Evolutionary conservation across 2,113 vertebrate species (phyloP), one percentile per base, ranked within the genome.

Genomic region (Triplophysa dalaica): DNA sequence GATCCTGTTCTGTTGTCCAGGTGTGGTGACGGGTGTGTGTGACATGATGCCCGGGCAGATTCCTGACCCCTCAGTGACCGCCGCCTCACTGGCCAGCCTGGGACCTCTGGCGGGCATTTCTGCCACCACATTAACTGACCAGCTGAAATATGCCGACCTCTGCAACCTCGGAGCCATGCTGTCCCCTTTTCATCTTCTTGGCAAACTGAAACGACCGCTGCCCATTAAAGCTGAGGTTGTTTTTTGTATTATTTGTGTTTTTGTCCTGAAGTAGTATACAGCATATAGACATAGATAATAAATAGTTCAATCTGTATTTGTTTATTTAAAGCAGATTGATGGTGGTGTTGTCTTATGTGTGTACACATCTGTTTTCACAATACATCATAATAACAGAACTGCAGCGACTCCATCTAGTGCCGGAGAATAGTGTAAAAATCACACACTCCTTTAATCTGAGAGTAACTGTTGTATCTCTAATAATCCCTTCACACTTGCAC

Each of bases 11-110:
- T 80, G n/a, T 70, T 19, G 80, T 83, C 78, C 81, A 93, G 93
- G 90, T 91, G 90, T 86, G 91, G 90, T 91, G 84, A 84, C 87
- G 84, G 81, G 89, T 70, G 84, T 88, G 88, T 81, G 90, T 95
- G 94, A 94, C 93, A 92, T 95, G 94, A 98, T 98, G 97, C 97
- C 97, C 88, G 97, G 97, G 90, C 96, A 95, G 94, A 96, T 98
- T 87, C 96, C 96, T 16, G 96, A 98, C 90, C 95, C 96, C 85
- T 95, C 95, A 0, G 91, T 98, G 92, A 95, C 96, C 24, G 94
- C 96, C 0, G 97, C 95, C 41, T 94, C 95, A 3, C 91, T 98
- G 91, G 95, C 96, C 77, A 96, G 95, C 84, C 93, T 98, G 0
- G 95, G 96, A 33, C 95, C 95, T 0, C 87, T 98, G 86, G 95